These are phyloP conservation scores for Amphiprion ocellaris DNA, from an alignment of 2,113 vertebrate genomes.

Conservation along the genomic window DNA sequence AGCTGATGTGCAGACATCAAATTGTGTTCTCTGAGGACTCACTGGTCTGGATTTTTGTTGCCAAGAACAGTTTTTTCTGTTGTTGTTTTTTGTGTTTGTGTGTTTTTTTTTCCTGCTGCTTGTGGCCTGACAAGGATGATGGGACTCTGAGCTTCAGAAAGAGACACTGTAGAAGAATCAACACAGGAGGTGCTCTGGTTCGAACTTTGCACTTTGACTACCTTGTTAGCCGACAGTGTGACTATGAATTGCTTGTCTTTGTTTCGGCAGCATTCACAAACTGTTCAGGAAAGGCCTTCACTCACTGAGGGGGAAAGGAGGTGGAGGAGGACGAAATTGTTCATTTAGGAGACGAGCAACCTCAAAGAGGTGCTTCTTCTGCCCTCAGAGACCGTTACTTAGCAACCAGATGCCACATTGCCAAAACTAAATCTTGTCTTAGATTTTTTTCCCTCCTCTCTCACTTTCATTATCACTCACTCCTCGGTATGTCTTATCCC, in stretches of 20 bases:
- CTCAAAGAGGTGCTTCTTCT: slow-evolving; percentile 74
- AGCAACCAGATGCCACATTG: slow-evolving; percentile 66
- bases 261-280: slow-evolving; percentile 61
- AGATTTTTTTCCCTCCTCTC: slow-evolving; percentile 2
- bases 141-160: too few relatives aligned
- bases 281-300: slow-evolving; percentile 24
- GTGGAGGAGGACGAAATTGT: slow-evolving; percentile 6
- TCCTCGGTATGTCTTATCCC: slow-evolving; percentile 11
- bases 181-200: too few relatives aligned
- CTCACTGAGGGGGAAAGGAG: not conserved
- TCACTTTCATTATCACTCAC: not conserved
- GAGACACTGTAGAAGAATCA: too few relatives aligned
- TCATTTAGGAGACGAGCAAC: slow-evolving; percentile 42
- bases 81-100: too few relatives aligned
- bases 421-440: slow-evolving; percentile 55
- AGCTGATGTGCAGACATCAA: too few relatives aligned
- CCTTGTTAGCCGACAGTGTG: slow-evolving; percentile 21
- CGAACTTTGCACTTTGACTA: not conserved
- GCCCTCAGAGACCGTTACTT: slow-evolving; percentile 69
- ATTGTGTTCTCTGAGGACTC: too few relatives aligned
- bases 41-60: too few relatives aligned
- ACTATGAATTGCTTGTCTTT: slow-evolving; percentile 26
- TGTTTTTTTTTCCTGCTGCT: too few relatives aligned
- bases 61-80: too few relatives aligned
- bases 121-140: too few relatives aligned